These are phyloP conservation scores for Urocyon cinereoargenteus DNA, from an alignment of 2,797 vertebrate species.

Conservation along the genomic window DNA sequence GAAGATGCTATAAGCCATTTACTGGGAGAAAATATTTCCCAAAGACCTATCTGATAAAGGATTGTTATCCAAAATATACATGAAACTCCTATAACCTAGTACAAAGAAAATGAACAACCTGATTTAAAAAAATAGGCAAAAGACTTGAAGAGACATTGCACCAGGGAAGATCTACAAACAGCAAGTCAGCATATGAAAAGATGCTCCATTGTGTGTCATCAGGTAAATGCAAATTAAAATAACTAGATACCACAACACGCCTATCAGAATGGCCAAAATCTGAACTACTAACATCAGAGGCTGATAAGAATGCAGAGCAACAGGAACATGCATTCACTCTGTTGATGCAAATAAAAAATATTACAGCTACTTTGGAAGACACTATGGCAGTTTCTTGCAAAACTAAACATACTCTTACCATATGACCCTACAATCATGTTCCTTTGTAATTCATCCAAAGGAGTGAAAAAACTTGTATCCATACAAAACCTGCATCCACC, in stretches of 20 bases:
- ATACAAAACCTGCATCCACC: background rate
- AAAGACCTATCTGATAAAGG: background rate
- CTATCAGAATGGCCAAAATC: background rate
- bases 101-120: background rate
- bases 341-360: background rate
- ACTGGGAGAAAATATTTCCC: background rate
- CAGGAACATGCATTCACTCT: background rate
- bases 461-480: background rate
- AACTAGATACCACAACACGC: background rate
- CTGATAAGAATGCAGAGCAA: background rate
- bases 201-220: background rate
- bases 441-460: background rate
- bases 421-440: background rate
- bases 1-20: background rate
- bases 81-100: background rate
- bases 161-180: background rate
- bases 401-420: background rate
- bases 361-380: background rate
- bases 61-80: background rate
- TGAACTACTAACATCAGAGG: background rate
- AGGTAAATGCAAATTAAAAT: background rate
- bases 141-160: background rate
- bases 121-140: background rate
- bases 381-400: background rate
- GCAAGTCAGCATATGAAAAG: background rate